phyloP scores from a whole-genome alignment of 2,797 vertebrate species.

The Anguilla marmorata region DNA sequence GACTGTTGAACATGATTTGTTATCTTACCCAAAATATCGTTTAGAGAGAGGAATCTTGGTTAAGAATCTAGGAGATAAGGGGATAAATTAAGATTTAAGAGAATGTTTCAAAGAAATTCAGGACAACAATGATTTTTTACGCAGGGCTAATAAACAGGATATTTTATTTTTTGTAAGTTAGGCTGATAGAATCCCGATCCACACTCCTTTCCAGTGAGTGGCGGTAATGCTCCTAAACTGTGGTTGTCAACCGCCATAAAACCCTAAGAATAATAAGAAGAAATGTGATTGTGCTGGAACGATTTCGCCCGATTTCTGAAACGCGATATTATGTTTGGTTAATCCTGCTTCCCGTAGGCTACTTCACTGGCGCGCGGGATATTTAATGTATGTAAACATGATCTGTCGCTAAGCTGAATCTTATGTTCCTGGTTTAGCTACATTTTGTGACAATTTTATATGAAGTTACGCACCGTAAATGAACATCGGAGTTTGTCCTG shows the following conservation, averaged over 20 bases:
- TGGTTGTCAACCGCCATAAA: too few relatives aligned
- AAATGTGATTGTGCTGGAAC: not conserved
- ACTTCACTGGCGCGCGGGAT: not conserved
- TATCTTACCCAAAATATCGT: too few relatives aligned
- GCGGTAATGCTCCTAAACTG: too few relatives aligned
- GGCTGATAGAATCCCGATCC: too few relatives aligned
- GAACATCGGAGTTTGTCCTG: not conserved
- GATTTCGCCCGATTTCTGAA: not conserved
- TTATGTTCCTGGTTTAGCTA: not conserved
- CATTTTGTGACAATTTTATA: not conserved
- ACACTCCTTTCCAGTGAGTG: too few relatives aligned
- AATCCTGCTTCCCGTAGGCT: not conserved
- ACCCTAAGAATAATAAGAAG: not conserved
- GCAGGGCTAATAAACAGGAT: too few relatives aligned
- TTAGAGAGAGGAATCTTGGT: too few relatives aligned
- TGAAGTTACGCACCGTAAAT: not conserved
- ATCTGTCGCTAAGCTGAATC: not conserved
- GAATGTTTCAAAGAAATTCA: not conserved
- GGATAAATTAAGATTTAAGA: too few relatives aligned
- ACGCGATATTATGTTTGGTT: conserved; percentile 8
- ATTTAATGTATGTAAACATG: not conserved
- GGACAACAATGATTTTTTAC: not conserved
- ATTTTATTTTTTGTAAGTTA: too few relatives aligned
- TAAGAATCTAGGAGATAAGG: too few relatives aligned
- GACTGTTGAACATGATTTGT: too few relatives aligned